These are phyloP conservation scores for Magallana nippona DNA, from an alignment of 2,888 invertebrate genomes.

Conservation along the genomic window DNA sequence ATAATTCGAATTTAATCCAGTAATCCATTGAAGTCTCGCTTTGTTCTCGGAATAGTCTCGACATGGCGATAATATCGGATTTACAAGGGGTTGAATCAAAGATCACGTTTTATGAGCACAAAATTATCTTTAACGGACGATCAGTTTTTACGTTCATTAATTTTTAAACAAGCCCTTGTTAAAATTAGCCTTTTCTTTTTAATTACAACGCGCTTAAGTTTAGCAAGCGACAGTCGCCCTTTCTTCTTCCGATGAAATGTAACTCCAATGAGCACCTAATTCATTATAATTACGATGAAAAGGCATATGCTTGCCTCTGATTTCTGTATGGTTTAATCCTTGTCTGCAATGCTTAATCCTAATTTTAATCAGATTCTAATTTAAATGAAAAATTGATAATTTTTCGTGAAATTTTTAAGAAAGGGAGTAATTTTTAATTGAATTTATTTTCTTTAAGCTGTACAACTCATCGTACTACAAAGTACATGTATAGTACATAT, in stretches of 20 bases:
- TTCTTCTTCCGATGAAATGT: neutral
- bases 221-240: neutral
- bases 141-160: conserved; percentile 19
- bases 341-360: too few species aligned
- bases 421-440: too few species aligned
- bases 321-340: too few species aligned
- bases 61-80: conserved; percentile 13
- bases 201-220: neutral
- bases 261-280: neutral
- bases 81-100: conserved; percentile 3
- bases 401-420: too few species aligned
- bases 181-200: neutral
- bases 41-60: conserved; percentile 25
- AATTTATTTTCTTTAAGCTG: too few species aligned
- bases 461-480: too few species aligned
- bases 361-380: too few species aligned
- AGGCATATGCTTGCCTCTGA: too few species aligned
- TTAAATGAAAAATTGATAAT: too few species aligned
- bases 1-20: conserved; percentile 15
- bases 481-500: too few species aligned
- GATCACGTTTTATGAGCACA: conserved; percentile 31
- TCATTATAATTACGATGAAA: neutral
- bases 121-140: conserved; percentile 27
- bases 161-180: neutral
- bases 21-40: conserved; percentile 30